phyloP scores from a whole-genome alignment of 2,113 vertebrate genomes.

The Fukomys damarensis region DNA sequence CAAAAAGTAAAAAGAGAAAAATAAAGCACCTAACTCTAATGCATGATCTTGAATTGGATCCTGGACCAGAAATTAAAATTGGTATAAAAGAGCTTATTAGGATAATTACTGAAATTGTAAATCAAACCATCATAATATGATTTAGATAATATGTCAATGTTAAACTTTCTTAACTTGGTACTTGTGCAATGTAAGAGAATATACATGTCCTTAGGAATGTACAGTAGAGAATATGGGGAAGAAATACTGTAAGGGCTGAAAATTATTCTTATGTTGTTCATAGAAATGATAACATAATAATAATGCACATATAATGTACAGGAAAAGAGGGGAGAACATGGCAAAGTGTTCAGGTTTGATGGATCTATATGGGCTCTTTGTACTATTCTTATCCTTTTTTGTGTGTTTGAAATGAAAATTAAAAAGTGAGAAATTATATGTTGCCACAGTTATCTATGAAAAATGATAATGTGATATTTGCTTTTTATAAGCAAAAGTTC shows the following conservation, averaged over 20 bases:
- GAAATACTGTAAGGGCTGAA: not conserved
- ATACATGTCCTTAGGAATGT: not conserved
- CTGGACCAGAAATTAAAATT: constrained; percentile 2
- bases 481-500: constrained; percentile 8
- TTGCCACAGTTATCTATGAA: not conserved
- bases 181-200: not conserved
- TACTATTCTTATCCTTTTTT: not conserved
- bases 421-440: not conserved
- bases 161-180: not conserved
- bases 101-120: not conserved
- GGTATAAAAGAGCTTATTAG: not conserved
- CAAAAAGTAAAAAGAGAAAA: not conserved
- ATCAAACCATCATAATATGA: not conserved
- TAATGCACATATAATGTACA: not conserved
- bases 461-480: not conserved
- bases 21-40: not conserved
- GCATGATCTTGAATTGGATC: not conserved
- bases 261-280: not conserved
- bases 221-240: not conserved
- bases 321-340: not conserved
- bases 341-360: not conserved
- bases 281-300: not conserved
- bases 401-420: constrained; percentile 19
- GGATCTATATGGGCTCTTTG: not conserved
- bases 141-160: not conserved